Evolutionary conservation across 1,140 invertebrate species (phyloP), one percentile per base, ranked within the genome.

Genomic region (Drosophila biarmipes): DNA sequence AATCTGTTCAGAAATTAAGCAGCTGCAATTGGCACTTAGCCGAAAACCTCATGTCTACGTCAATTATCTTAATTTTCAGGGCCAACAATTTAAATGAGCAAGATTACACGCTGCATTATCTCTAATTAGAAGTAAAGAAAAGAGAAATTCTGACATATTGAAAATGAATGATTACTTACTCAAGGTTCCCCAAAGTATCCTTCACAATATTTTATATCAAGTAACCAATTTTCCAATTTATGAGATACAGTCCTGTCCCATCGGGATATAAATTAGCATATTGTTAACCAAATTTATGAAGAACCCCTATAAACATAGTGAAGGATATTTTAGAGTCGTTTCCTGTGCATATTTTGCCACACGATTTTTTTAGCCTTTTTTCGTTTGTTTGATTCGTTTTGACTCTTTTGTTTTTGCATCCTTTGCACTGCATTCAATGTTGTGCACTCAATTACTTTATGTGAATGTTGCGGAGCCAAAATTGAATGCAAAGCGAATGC

Each of bases 361-460:
- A 0, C 0, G 4, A 17, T 49, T 69, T 31, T 12, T 7, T 12
- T 10, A 19, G 7, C 19, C 37, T 73, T 67, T 61, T 61, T 66
- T 53, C 35, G 40, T 55, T 53, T 79, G 49, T 57, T 56, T 67
- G 63, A 67, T 67, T 67, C 59, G 46, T 67, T 49, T 77, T 62
- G 55, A 24, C 37, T 40, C 61, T 59, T 42, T 46, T 80, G 72
- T 73, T 73, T 74, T 63, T 59, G 27, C 34, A 14, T 68, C 49
- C 42, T 69, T 48, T 69, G 45, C 43, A 51, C 15, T 66, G 62
- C 63, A 82, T 79, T 84, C 77, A 81, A 78, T 80, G 79, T 68
- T 67, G 52, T 80, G 77, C 80, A 85, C 81, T 85, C 81, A 85
- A 85, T 85, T 85, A 77, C 66, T 72, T 75, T 62, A 73, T 78